Percentiles rank a stretch among this genome's conserved stretches.
Conservation (phyloP, 1,140 invertebrate species). For the Drosophila ogumai region DNA sequence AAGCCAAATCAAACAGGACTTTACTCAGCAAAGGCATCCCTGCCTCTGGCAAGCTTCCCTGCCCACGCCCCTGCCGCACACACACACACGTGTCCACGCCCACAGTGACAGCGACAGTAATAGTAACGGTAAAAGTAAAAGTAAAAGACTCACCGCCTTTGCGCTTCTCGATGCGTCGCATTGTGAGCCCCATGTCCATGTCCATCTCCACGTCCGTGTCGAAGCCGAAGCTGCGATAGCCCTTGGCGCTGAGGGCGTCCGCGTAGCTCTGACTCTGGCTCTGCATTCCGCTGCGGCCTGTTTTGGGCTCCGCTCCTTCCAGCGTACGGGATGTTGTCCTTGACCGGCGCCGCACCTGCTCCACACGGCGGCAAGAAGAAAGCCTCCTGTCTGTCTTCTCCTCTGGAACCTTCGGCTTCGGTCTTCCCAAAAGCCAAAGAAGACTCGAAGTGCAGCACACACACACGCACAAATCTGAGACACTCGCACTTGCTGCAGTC, state of each 20-base stretch:
- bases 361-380: background rate
- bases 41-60: background rate
- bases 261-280: constrained; percentile 63
- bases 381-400: background rate
- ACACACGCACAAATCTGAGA: background rate
- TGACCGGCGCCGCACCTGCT: constrained; percentile 6
- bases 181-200: constrained; percentile 66
- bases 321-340: constrained; percentile 2
- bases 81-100: constrained; percentile 1
- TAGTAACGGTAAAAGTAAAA: background rate
- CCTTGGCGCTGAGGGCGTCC: constrained; percentile 78
- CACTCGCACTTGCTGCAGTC: background rate
- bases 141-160: constrained; percentile 71
- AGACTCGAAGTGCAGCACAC: background rate
- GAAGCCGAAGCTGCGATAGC: constrained; percentile 81
- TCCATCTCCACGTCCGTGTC: constrained; percentile 84
- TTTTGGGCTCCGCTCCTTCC: constrained; percentile 1
- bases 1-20: background rate
- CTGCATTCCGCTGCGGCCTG: constrained; percentile 59
- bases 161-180: constrained; percentile 73
- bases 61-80: background rate
- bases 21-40: background rate
- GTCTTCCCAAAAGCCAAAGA: constrained; percentile 3
- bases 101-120: background rate
- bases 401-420: constrained; percentile 20